Conservation (phyloP, 2,797 vertebrate species). For the Sparidentex hasta region DNA sequence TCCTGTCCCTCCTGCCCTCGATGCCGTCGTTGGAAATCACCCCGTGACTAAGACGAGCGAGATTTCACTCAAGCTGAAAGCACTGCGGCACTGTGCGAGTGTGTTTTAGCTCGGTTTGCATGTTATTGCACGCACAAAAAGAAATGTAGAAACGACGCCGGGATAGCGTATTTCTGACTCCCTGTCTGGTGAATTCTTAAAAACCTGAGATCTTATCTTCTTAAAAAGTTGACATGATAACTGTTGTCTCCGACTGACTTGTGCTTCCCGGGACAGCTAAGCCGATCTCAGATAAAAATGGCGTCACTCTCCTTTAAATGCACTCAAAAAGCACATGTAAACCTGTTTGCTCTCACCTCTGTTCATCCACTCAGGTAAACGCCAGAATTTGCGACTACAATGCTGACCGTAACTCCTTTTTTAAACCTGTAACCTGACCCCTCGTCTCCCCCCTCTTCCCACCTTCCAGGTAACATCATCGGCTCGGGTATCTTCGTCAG, state of each 20-base stretch:
- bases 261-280: neutral
- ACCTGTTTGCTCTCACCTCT: neutral
- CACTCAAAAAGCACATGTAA: no score
- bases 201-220: no score
- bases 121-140: neutral
- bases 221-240: no score
- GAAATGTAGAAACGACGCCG: no score
- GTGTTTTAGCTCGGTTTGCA: neutral
- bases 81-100: neutral
- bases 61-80: neutral
- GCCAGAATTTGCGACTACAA: no score
- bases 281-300: neutral
- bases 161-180: neutral
- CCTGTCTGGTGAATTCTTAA: neutral
- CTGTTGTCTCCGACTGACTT: neutral
- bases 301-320: neutral
- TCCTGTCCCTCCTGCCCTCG: neutral
- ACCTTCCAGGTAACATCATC: slow-evolving; percentile 93
- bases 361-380: no score
- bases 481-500: slow-evolving; percentile 96
- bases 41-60: neutral
- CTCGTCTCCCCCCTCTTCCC: neutral
- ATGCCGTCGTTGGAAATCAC: neutral
- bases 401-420: neutral
- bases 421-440: neutral